Evolutionary conservation across 2,113 vertebrate genomes (phyloP).

Genomic region (Phasianus colchicus): DNA sequence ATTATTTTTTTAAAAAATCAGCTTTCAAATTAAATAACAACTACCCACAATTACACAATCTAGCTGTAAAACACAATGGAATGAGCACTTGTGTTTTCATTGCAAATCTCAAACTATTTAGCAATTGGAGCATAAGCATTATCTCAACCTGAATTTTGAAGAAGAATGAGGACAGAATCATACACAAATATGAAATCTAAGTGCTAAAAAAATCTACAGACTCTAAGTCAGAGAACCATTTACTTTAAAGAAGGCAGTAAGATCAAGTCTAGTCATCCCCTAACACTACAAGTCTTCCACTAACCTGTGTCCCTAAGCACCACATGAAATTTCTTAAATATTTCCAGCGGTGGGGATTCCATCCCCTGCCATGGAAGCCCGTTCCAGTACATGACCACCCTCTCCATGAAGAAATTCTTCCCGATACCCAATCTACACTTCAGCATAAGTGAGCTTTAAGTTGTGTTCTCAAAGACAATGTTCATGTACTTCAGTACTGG

Average conservation of each 20-base stretch:
- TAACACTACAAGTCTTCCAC: neutral
- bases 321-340: neutral
- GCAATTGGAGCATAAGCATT: neutral
- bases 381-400: neutral
- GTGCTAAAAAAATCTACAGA: neutral
- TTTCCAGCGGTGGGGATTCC: neutral
- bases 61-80: neutral
- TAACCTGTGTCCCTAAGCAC: neutral
- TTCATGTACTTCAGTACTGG: neutral
- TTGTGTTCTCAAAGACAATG: neutral
- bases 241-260: neutral
- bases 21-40: neutral
- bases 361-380: neutral
- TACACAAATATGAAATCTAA: neutral
- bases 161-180: neutral
- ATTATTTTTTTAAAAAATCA: neutral
- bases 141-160: neutral
- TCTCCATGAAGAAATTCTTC: neutral
- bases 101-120: neutral
- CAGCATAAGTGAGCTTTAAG: neutral
- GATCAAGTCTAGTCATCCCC: neutral
- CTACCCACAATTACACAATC: neutral
- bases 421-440: neutral
- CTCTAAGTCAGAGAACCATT: neutral
- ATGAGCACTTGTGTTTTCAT: neutral